Evolutionary conservation across 2,797 vertebrate species (phyloP).

Genomic region (Lepilemur septentrionalis): DNA sequence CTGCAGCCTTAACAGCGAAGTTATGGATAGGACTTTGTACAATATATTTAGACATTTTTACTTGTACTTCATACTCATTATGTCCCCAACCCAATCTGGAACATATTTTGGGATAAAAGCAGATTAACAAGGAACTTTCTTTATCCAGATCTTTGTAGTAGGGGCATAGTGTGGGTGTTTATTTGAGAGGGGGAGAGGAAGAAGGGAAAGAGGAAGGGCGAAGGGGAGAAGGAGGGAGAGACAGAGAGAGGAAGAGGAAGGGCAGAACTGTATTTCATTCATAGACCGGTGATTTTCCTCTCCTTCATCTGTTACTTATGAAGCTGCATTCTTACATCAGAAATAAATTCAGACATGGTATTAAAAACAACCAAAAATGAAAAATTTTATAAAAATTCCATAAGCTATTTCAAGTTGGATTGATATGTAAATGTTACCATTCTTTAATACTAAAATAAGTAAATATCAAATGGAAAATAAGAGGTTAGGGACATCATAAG

Average conservation of each 20-base stretch:
- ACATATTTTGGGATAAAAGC: background rate
- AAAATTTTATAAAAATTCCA: background rate
- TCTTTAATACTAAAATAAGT: slow-evolving; percentile 40
- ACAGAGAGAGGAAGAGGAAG: background rate
- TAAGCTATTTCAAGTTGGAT: slow-evolving; percentile 18
- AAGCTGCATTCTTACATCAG: background rate
- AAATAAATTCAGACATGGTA: slow-evolving; percentile 37
- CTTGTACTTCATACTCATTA: background rate
- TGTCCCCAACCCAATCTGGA: background rate
- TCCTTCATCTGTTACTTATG: background rate
- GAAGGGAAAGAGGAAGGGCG: background rate
- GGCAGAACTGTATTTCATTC: background rate
- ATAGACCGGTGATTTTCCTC: background rate
- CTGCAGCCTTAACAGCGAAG: background rate
- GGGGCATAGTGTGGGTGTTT: background rate
- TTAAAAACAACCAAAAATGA: slow-evolving; percentile 27
- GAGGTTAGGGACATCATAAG: slow-evolving; percentile 9
- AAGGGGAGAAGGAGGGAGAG: background rate
- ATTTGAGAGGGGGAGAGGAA: background rate
- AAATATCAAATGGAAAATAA: slow-evolving; percentile 56
- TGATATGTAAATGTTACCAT: background rate
- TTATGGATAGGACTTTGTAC: background rate
- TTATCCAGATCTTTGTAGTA: background rate
- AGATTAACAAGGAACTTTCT: background rate
- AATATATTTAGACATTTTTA: background rate